A percentile compares a stretch with the other conserved stretches of the same genome.
Evolutionary conservation across 2,113 vertebrate genomes (phyloP).

Genomic region (Benitochromis conjunctus): DNA sequence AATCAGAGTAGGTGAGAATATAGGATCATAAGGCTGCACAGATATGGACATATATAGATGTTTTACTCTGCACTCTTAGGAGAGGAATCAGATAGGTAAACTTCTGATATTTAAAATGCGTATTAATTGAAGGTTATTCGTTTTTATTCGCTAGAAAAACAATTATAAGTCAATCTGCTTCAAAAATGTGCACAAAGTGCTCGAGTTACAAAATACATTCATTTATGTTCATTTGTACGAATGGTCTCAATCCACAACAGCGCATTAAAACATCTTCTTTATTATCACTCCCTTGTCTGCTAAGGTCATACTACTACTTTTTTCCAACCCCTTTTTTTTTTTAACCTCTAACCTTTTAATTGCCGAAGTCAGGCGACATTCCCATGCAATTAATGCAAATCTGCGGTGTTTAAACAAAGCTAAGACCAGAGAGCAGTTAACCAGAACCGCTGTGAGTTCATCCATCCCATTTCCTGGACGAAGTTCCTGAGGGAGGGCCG

Average conservation of each 20-base stretch:
- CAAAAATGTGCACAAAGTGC: neutral
- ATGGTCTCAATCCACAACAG: neutral
- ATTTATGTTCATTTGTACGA: neutral
- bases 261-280: neutral
- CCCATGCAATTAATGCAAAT: neutral
- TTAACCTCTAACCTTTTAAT: neutral
- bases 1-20: neutral
- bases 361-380: neutral
- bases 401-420: neutral
- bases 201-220: neutral
- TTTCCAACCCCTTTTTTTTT: neutral
- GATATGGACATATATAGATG: neutral
- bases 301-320: neutral
- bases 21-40: neutral
- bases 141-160: neutral
- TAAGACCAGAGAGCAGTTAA: neutral
- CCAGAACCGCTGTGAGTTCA: conserved; percentile 41
- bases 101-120: neutral
- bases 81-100: neutral
- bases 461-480: conserved; percentile 74
- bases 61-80: neutral
- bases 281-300: neutral
- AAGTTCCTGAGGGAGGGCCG: conserved; percentile 72
- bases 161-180: neutral
- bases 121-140: neutral